Conservation (phyloP, 2,888 invertebrate genomes). For the Dynastes maya region DNA sequence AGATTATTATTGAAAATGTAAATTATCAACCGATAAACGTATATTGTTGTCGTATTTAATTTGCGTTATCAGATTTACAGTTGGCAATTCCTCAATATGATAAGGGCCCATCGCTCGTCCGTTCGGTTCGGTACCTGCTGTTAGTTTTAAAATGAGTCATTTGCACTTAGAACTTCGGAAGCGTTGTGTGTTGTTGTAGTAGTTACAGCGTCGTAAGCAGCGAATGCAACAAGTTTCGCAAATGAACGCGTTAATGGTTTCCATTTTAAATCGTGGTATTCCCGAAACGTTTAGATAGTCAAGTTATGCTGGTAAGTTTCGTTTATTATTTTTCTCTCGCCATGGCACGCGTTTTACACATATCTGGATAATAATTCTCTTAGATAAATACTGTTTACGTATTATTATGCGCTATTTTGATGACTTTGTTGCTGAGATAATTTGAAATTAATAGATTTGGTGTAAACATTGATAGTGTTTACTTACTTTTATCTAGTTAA, state of each 20-base stretch:
- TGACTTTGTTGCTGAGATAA: conserved; percentile 2
- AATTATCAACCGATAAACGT: not conserved
- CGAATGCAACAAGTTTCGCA: not conserved
- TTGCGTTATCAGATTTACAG: conserved; percentile 52
- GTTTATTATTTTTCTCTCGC: not conserved
- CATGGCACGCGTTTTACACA: not conserved
- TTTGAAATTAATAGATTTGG: not conserved
- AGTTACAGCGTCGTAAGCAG: not conserved
- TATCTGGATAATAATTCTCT: conserved; percentile 16
- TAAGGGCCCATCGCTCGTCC: conserved; percentile 46
- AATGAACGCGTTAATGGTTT: not conserved
- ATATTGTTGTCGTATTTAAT: not conserved
- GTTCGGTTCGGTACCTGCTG: conserved; percentile 54
- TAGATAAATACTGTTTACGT: conserved; percentile 26
- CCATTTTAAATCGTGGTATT: not conserved
- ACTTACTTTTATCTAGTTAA: too few species aligned
- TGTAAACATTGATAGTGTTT: too few species aligned
- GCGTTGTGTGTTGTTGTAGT: conserved; percentile 45
- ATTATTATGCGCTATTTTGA: not conserved
- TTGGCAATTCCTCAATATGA: conserved; percentile 56
- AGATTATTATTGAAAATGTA: conserved; percentile 6
- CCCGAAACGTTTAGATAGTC: not conserved
- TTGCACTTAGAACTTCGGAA: conserved; percentile 47
- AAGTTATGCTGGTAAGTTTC: conserved; percentile 32
- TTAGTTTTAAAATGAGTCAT: conserved; percentile 53